Conservation (phyloP, 2,797 vertebrate genomes). For the Anguilla obscura region DNA sequence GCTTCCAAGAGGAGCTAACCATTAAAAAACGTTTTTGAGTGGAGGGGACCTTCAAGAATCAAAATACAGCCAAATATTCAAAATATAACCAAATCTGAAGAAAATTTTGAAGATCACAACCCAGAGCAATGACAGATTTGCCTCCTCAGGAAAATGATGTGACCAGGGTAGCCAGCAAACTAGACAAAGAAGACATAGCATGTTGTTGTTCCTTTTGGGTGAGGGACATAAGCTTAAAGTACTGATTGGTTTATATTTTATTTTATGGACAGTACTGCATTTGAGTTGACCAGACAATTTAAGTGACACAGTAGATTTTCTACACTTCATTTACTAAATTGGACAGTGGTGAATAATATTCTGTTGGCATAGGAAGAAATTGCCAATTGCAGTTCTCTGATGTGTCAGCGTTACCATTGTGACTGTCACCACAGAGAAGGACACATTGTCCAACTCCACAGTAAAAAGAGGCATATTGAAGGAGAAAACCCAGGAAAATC, state of each 20-base stretch:
- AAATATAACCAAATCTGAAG: neutral
- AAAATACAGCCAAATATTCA: neutral
- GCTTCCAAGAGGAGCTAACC: too few relatives aligned
- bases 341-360: neutral
- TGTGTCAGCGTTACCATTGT: neutral
- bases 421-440: neutral
- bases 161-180: neutral
- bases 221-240: neutral
- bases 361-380: neutral
- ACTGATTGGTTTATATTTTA: neutral
- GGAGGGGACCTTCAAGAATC: too few relatives aligned
- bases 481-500: neutral
- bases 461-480: neutral
- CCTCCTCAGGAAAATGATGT: neutral
- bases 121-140: neutral
- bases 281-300: neutral
- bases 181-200: neutral
- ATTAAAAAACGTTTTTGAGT: too few relatives aligned
- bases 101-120: too few relatives aligned
- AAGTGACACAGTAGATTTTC: neutral
- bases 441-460: neutral
- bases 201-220: neutral
- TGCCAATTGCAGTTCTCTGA: neutral
- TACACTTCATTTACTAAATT: neutral
- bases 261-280: neutral